Conservation (phyloP, 1,140 invertebrate genomes). For the Bradysia coprophila region DNA sequence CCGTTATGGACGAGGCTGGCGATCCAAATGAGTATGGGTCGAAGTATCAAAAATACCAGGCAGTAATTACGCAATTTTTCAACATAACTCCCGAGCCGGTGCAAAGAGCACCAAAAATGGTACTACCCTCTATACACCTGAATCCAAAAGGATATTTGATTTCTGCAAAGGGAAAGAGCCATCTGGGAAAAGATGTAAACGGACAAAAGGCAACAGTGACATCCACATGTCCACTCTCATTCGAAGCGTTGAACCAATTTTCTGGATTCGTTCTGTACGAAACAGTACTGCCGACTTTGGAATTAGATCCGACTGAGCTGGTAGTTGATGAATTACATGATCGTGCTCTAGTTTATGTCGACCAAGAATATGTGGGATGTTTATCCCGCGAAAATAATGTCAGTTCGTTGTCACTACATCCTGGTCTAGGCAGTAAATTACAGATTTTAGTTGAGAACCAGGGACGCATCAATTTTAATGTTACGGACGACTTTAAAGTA, state of each 20-base stretch:
- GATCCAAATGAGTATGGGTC: slow-evolving; percentile 38
- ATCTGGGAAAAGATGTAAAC: background rate
- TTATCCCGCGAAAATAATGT: slow-evolving; percentile 36
- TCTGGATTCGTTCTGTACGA: slow-evolving; percentile 59
- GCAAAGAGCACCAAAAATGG: slow-evolving; percentile 26
- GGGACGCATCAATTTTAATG: slow-evolving; percentile 58
- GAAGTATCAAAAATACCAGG: slow-evolving; percentile 59
- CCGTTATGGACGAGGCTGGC: slow-evolving; percentile 64
- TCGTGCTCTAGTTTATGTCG: slow-evolving; percentile 52
- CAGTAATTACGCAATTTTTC: slow-evolving; percentile 33
- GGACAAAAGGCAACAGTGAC: slow-evolving; percentile 8
- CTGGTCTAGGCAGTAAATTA: slow-evolving; percentile 30
- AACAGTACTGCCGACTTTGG: slow-evolving; percentile 28
- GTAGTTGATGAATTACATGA: slow-evolving; percentile 40
- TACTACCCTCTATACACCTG: slow-evolving; percentile 31
- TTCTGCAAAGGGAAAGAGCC: slow-evolving; percentile 13
- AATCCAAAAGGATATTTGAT: slow-evolving; percentile 25
- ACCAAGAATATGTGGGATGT: slow-evolving; percentile 31
- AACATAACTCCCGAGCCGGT: slow-evolving; percentile 22
- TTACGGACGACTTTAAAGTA: slow-evolving; percentile 52
- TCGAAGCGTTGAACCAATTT: slow-evolving; percentile 35
- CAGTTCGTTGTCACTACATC: slow-evolving; percentile 29
- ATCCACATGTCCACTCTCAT: slow-evolving; percentile 30
- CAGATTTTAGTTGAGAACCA: slow-evolving; percentile 67
- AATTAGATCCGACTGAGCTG: slow-evolving; percentile 32